Percentiles rank a stretch among this genome's conserved stretches.
phyloP scores from a whole-genome alignment of 1,140 invertebrate genomes.

The Bombus confusus region DNA sequence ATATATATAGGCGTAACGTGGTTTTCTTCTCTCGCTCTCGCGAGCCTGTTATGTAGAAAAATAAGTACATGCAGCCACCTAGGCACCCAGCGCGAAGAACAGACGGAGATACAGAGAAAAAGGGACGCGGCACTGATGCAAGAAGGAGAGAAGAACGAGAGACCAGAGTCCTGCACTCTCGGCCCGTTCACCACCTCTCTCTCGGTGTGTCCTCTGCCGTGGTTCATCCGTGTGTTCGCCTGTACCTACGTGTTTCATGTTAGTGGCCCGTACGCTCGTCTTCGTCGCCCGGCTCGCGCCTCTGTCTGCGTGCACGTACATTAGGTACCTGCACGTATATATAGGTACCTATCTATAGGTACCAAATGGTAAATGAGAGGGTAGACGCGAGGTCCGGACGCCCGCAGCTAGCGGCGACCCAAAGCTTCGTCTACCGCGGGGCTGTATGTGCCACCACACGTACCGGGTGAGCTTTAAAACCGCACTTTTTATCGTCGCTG shows the following conservation, averaged over 20 bases:
- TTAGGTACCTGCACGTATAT: slow-evolving; percentile 71
- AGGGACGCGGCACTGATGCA: slow-evolving; percentile 14
- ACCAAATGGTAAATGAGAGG: slow-evolving; percentile 83
- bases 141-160: slow-evolving; percentile 27
- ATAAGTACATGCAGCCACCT: slow-evolving; percentile 71
- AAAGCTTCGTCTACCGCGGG: slow-evolving; percentile 82
- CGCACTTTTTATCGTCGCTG: slow-evolving; percentile 30
- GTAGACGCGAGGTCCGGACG: slow-evolving; percentile 81
- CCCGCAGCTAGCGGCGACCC: slow-evolving; percentile 82
- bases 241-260: slow-evolving; percentile 53
- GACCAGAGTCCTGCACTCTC: slow-evolving; percentile 57
- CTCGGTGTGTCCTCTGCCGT: slow-evolving; percentile 38
- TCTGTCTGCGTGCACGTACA: slow-evolving; percentile 74
- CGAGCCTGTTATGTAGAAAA: slow-evolving; percentile 69
- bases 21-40: slow-evolving; percentile 38
- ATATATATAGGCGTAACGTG: slow-evolving; percentile 4
- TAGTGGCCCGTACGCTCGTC: slow-evolving; percentile 52
- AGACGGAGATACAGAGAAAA: slow-evolving; percentile 41
- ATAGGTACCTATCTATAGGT: slow-evolving; percentile 82
- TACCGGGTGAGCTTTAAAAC: slow-evolving; percentile 75
- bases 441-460: slow-evolving; percentile 78
- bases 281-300: slow-evolving; percentile 48
- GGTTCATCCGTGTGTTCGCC: slow-evolving; percentile 24
- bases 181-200: slow-evolving; percentile 59
- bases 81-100: slow-evolving; percentile 51